Evolutionary conservation across 2,888 invertebrate species (phyloP).

Genomic region (Microctonus brassicae): DNA sequence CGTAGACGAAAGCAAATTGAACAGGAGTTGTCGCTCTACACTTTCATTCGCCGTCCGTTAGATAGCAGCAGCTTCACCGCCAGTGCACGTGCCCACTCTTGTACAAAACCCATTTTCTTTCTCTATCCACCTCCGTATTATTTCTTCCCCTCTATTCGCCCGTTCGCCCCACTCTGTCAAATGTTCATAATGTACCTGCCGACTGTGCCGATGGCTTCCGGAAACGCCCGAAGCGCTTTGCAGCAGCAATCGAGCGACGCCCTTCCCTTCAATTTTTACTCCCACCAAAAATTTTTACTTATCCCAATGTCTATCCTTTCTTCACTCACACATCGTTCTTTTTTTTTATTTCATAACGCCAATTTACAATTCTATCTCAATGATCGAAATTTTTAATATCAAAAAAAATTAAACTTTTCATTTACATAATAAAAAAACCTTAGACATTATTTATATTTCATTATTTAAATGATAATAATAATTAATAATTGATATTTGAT

Average conservation of each 20-base stretch:
- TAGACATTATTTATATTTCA: not conserved
- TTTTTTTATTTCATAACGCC: not conserved
- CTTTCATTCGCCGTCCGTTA: constrained; percentile 41
- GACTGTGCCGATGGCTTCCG: constrained; percentile 51
- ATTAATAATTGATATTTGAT: not conserved
- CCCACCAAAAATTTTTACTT: not conserved
- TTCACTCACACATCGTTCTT: not conserved
- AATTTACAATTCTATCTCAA: not conserved
- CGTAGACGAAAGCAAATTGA: constrained; percentile 34
- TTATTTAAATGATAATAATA: not conserved
- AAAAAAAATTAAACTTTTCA: not conserved
- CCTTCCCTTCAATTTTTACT: constrained; percentile 42
- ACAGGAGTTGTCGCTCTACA: constrained; percentile 8
- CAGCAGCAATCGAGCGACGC: constrained; percentile 57
- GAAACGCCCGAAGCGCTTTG: constrained; percentile 52
- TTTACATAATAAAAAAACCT: not conserved
- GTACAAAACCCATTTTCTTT: not conserved
- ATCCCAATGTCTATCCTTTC: not conserved
- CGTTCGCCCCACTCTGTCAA: not conserved
- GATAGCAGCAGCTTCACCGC: constrained; percentile 53
- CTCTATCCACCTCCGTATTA: not conserved
- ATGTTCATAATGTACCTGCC: constrained; percentile 47
- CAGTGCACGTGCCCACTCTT: constrained; percentile 48
- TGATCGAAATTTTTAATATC: no score
- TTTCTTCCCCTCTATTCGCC: not conserved